Evolutionary conservation across 2,113 vertebrate species (phyloP), one percentile per base, ranked within the genome.

Genomic region (Nesogale talazaci): DNA sequence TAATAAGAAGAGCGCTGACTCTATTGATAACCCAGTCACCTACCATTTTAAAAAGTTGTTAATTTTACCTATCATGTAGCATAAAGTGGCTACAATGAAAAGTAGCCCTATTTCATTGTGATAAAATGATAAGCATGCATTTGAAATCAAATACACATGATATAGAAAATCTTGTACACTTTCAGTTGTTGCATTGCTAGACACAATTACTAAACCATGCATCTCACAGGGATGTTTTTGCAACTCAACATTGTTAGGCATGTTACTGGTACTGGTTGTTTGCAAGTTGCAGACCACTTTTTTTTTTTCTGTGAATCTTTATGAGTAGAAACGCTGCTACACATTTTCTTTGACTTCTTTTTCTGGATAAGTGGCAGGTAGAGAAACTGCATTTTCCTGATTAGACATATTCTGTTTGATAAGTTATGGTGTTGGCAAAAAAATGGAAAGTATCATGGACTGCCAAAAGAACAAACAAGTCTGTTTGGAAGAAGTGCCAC

Each of bases 281-380:
- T 90, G 31, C 57, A 78, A 81, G 10, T 83, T 92, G 84, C 12
- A 63, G 79, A 38, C 9, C 42, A 20, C 34, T 86, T 86, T 92
- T 34, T 93, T 88, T 34, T 93, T 88, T n/a, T n/a, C n/a, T 94
- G 29, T 88, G 83, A 76, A 17, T 79, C 23, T 87, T 78, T 74
- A 27, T 31, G 22, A 5, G 7, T 89, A 19, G 16, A 83, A 86
- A 27, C 23, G 2, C 7, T 70, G 9, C 4, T 83, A 38, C 10
- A 40, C 5, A 79, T 42, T 75, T 88, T 76, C 36, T 34, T 29
- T 14, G 72, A 12, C 17, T 91, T 75, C 57, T 56, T 76, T 86
- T 86, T 80, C 23, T 79, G 42, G 59, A 67, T 22, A 90, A 72
- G 42, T 77, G 17, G 92, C 16, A 46, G 83, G 22, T 22, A 87